Evolutionary conservation across 2,797 vertebrate species (phyloP), one percentile per base, ranked within the genome.

Genomic region (Alcedo quadribrachys): DNA sequence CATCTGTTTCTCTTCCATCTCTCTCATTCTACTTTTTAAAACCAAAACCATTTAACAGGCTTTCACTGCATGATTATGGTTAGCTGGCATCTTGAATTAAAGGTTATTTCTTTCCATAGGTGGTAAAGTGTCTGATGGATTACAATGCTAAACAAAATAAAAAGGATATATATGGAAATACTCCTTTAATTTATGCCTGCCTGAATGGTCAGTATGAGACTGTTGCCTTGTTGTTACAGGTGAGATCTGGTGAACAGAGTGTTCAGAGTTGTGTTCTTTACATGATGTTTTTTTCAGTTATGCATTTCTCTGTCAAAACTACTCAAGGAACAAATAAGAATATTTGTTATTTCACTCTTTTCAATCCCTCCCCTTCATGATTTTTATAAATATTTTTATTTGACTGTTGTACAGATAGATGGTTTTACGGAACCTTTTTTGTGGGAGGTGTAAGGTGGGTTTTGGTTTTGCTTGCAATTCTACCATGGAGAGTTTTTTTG

Each of bases 91-190:
- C 37, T 40, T 40, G 37, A 40, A 40, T 40, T 40, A 40, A 40
- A 40, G n/a, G 16, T 88, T 85, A 19, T 22, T 68, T 94, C 63
- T 92, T 91, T 79, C 57, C 17, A 87, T 61, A 99, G 99, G 98
- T 99, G 93, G 98, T 98, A 74, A 98, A 97, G 66, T 96, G 96
- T 71, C 97, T 99, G 46, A 94, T 99, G 81, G 98, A 98, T 92
- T 98, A 97, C 73, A 98, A 98, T 27, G 98, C 98, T 71, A 99
- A 99, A 79, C 98, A 98, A 82, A 98, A 99, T 91, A 99, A 98
- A 96, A 99, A 98, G 95, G 99, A 99, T 92, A 87, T 98, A 8
- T 98, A 98, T 76, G 99, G 99, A 58, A 99, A 99, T 96, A 99
- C 99, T 0, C 98, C 99, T 25, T 98, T 99, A 69, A 98, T 99